Base-by-base conservation (phyloP, 2,888 invertebrate genomes). In the Mayetiola destructor region DNA sequence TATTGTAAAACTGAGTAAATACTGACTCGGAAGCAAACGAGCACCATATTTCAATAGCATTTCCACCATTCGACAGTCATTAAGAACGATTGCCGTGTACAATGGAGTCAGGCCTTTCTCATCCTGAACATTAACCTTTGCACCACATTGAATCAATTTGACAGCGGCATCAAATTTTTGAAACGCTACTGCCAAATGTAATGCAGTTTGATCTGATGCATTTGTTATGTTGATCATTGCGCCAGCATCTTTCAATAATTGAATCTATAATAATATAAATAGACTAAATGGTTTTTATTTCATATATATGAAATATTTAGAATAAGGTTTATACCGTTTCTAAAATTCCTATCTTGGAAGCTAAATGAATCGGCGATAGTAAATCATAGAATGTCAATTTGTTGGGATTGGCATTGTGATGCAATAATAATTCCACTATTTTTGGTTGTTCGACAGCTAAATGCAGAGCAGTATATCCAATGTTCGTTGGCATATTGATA, bases 391-490 rank as follows among this genome's bases (percentile, higher is more conserved):
- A 73, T 0, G 79, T 80, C 64, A 77, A 77, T 58, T 77, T 73
- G 65, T 81, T 81, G 1, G 81, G 77, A 65, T 78, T 70, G 35
- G 78, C 77, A 10, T 80, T 79, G 57, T 77, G 75, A 59, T 72
- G 71, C 35, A 84, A 65, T 12, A 84, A 68, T 57, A 76, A 67
- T 56, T 75, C 73, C 0, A 78, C 77, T 59, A 84, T 76, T 59
- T 79, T 77, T 27, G 69, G 64, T 64, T 80, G 76, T 56, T 80
- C 80, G 1, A 89, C 83, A 4, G 92, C 90, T 76, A 93, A 93
- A 71, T 94, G 93, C 62, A 94, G 73, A 9, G 92, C 86, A 20
- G 87, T 87, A 67, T 92, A 94, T 36, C 92, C 92, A 58, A 83
- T 80, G 60, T 80, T 77, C 61, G 82, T 82, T 30, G 78, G 76